Base-by-base conservation (phyloP, 1,140 invertebrate genomes). In the Micrasema longulum region DNA sequence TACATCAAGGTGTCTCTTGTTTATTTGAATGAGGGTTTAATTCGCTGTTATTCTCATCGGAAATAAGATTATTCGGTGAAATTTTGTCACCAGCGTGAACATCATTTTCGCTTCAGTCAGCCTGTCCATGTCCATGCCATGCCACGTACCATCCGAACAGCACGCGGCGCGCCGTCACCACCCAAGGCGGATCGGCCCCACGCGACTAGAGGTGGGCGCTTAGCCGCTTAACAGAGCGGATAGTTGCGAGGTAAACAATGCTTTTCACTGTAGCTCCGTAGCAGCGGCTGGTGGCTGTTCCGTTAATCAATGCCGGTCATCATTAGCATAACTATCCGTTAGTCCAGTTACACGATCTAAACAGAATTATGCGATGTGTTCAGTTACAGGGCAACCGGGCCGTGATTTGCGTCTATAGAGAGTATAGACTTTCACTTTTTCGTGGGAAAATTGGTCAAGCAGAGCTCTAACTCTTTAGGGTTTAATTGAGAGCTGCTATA, bases 181-280 rank as follows among this genome's bases (percentile, higher is more conserved):
- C 23, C n/a, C 20, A 23, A 53, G 22, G 23, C 11, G 20, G 23
- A 23, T 26, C 26, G 50, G 23, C 16, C 50, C 23, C 50, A 26
- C 50, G 50, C 23, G 50, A 53, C 50, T 53, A 9, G 50, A n/a
- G 50, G 11, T 23, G 22, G 18, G n/a, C 22, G 16, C 48, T 52
- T 12, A 26, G 26, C n/a, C 31, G 55, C 35, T 35, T 41, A 60
- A 41, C 55, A 60, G 55, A 60, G 55, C 55, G 55, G 55, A 38
- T 16, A 60, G 55, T 18, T 18, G 55, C 55, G 10, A 11, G 35
- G n/a, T 18, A 60, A 60, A 60, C 55, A 60, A 60, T 60, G 55
- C 35, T 31, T 55, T 60, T 16, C 55, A 41, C 55, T n/a, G 41
- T 35, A 7, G n/a, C 18, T 14, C 50, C 23, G 26, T 22, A 22